Base-by-base conservation (phyloP, 35 echinoderm and acorn worm genomes). In the Lytechinus variegatus region DNA sequence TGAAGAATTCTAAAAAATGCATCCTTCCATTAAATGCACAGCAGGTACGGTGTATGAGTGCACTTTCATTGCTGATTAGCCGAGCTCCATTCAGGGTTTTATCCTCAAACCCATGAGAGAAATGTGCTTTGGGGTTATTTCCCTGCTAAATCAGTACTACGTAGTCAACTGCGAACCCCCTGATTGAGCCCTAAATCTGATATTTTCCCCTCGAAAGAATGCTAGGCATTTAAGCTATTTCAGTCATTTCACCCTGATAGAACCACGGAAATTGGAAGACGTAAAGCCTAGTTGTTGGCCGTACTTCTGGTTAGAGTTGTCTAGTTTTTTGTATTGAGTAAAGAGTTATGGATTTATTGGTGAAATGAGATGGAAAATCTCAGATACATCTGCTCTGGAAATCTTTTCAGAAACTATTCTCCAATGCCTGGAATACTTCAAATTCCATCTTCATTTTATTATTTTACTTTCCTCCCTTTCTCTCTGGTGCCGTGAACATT, bases 201-300 rank as follows among this genome's bases (percentile, higher is more conserved):
- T 93, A 93, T 54, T 93, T 93, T 93, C 55, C 29, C 66, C 66
- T 54, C 92, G 51, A 93, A 57, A 93, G 92, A 93, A 93, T 93
- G 92, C 55, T 3, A 55, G 92, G 92, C 92, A 93, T 93, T 93
- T 93, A 93, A 93, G 54, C 92, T 55, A 93, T 93, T 93, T 93
- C 54, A 93, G 92, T 55, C 53, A 55, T 54, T 93, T 54, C 27
- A 54, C 21, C 21, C 54, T 93, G 92, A 93, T 93, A 79, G 52
- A n/a, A 57, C 54, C 28, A 27, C 28, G 92, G 92, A 93, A 93
- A 93, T 93, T 93, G 92, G 28, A 93, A 54, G 52, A 93, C 27
- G 53, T 93, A 54, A 93, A 93, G 27, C 92, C 28, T 93, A 28
- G 92, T 93, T 93, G 92, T 57, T 55, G 92, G 29, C 92, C 92